Conservation (phyloP, 2,797 vertebrate genomes). For the Rhyacichthys aspro region DNA sequence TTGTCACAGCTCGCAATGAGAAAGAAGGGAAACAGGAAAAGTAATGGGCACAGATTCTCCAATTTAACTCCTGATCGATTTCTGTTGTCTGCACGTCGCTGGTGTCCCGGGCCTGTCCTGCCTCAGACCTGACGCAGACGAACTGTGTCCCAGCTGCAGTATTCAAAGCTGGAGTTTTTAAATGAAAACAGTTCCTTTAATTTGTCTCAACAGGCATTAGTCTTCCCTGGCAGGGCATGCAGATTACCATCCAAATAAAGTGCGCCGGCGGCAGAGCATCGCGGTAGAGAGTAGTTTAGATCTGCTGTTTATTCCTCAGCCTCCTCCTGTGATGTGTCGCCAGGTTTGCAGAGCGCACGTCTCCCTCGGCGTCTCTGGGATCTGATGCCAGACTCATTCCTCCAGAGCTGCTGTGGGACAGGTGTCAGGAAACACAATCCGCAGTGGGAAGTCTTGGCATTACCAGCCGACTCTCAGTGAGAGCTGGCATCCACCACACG, state of each 20-base stretch:
- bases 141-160: slow-evolving; percentile 39
- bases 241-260: not conserved
- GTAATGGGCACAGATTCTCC: slow-evolving; percentile 75
- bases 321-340: slow-evolving; percentile 24
- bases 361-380: slow-evolving; percentile 30
- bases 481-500: slow-evolving; percentile 30
- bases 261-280: not conserved
- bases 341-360: slow-evolving; percentile 35
- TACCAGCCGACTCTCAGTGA: slow-evolving; percentile 15
- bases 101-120: slow-evolving; percentile 48
- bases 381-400: slow-evolving; percentile 30
- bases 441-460: slow-evolving; percentile 37
- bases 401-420: slow-evolving; percentile 44
- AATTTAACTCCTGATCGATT: slow-evolving; percentile 76
- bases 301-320: slow-evolving; percentile 2
- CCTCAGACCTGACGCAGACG: slow-evolving; percentile 42
- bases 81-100: slow-evolving; percentile 53
- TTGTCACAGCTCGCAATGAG: slow-evolving; percentile 41
- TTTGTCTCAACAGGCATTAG: not conserved
- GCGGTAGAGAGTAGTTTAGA: not conserved
- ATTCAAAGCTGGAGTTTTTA: not conserved
- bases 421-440: slow-evolving; percentile 32
- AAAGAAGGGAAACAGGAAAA: slow-evolving; percentile 65
- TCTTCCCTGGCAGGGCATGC: not conserved
- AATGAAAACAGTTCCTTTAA: slow-evolving; percentile 1